Percentiles rank a stretch among this genome's conserved stretches.
These are phyloP conservation scores for Battus philenor DNA, from an alignment of 1,140 invertebrate genomes.

Conservation along the genomic window DNA sequence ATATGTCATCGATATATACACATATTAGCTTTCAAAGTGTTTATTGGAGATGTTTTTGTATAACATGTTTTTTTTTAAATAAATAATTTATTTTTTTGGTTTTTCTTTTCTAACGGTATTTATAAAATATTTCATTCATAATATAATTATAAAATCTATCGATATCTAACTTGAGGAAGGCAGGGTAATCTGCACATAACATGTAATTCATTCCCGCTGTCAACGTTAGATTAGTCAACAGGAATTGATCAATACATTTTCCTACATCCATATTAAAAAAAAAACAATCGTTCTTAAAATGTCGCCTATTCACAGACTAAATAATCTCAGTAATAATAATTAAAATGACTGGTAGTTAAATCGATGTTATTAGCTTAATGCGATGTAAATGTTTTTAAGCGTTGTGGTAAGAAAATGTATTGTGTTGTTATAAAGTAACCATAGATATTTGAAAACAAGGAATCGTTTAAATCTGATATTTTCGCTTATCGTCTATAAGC, in stretches of 20 bases:
- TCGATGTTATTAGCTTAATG: conserved; percentile 1
- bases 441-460: background rate
- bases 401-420: conserved; percentile 10
- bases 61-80: background rate
- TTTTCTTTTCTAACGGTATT: background rate
- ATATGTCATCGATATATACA: too few relatives aligned
- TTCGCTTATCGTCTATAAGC: too few relatives aligned
- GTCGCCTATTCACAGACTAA: background rate
- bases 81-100: background rate
- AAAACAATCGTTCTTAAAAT: background rate
- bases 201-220: background rate
- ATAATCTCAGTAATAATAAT: conserved; percentile 6
- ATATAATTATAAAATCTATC: background rate
- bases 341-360: conserved; percentile 7
- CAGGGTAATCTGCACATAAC: conserved; percentile 17
- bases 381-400: conserved; percentile 1
- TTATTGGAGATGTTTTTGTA: too few relatives aligned
- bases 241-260: conserved; percentile 6
- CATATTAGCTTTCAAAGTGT: too few relatives aligned
- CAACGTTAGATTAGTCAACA: background rate
- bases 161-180: conserved; percentile 3
- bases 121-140: background rate
- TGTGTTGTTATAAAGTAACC: too few relatives aligned
- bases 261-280: background rate
- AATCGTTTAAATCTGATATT: too few relatives aligned